Conservation (phyloP, 1,140 invertebrate species). For the Saccostrea cuccullata region DNA sequence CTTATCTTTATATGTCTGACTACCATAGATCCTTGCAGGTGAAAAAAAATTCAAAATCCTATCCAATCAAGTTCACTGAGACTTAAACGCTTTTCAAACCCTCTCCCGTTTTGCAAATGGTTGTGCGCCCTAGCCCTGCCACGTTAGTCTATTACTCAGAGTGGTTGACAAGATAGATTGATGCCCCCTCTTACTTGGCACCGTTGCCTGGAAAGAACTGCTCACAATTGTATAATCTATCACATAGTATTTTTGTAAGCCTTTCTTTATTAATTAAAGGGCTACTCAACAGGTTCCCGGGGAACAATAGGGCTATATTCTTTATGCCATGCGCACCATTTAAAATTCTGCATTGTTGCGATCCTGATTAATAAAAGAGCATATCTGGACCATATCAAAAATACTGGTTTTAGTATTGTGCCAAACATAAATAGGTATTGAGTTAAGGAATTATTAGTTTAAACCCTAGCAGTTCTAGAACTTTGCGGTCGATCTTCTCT, state of each 20-base stretch:
- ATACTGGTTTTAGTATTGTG: slow-evolving; percentile 31
- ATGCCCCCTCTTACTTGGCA: slow-evolving; percentile 20
- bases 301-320: slow-evolving; percentile 16
- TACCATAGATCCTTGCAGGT: background rate
- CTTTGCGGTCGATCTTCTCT: background rate
- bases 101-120: background rate
- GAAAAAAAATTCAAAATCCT: slow-evolving; percentile 7
- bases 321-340: slow-evolving; percentile 12
- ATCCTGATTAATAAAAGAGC: slow-evolving; percentile 36
- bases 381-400: slow-evolving; percentile 23
- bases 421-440: slow-evolving; percentile 37
- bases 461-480: slow-evolving; percentile 15
- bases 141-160: slow-evolving; percentile 17
- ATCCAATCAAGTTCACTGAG: slow-evolving; percentile 15
- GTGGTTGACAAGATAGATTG: slow-evolving; percentile 31
- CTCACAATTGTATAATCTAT: slow-evolving; percentile 28
- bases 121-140: slow-evolving; percentile 26
- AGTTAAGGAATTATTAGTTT: slow-evolving; percentile 32
- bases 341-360: slow-evolving; percentile 20
- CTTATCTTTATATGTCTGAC: slow-evolving; percentile 31
- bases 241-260: slow-evolving; percentile 37
- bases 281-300: slow-evolving; percentile 4
- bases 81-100: background rate
- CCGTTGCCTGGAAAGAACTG: slow-evolving; percentile 14
- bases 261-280: slow-evolving; percentile 38